Evolutionary conservation across 2,113 vertebrate species (phyloP).

Genomic region (Cyrtonyx montezumae): DNA sequence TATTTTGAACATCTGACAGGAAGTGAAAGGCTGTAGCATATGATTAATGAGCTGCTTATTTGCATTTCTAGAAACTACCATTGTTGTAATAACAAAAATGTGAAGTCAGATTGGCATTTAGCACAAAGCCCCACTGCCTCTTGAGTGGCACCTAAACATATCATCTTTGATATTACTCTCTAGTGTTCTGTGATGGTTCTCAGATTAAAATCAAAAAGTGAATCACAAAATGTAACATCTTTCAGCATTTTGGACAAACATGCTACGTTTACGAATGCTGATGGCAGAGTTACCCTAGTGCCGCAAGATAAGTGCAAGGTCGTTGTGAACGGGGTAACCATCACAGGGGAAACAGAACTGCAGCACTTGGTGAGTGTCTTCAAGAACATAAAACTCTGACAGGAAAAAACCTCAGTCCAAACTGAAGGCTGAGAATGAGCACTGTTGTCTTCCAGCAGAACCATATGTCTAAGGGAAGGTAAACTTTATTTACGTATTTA

Average conservation of each 20-base stretch:
- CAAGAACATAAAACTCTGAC: neutral
- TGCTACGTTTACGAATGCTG: conserved; percentile 81
- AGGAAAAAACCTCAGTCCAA: no score
- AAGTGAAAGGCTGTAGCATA: neutral
- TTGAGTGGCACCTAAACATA: neutral
- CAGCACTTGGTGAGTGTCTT: conserved; percentile 82
- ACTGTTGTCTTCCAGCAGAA: no score
- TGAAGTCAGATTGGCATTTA: neutral
- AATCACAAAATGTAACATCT: neutral
- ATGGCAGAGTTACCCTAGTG: conserved; percentile 77
- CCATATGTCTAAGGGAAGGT: neutral
- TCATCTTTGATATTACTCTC: neutral
- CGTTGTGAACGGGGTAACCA: conserved; percentile 80
- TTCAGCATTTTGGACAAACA: conserved; percentile 87
- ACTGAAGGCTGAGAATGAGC: neutral
- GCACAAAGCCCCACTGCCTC: neutral
- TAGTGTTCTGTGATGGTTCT: neutral
- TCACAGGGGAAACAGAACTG: conserved; percentile 78
- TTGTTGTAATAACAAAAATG: neutral
- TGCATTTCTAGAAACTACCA: neutral
- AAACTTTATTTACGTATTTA: neutral
- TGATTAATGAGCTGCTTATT: neutral
- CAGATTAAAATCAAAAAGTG: neutral
- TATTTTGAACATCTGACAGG: neutral
- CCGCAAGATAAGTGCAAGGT: conserved; percentile 82